Evolutionary conservation across 2,888 invertebrate species (phyloP).

Genomic region (Eupeodes latifasciatus): DNA sequence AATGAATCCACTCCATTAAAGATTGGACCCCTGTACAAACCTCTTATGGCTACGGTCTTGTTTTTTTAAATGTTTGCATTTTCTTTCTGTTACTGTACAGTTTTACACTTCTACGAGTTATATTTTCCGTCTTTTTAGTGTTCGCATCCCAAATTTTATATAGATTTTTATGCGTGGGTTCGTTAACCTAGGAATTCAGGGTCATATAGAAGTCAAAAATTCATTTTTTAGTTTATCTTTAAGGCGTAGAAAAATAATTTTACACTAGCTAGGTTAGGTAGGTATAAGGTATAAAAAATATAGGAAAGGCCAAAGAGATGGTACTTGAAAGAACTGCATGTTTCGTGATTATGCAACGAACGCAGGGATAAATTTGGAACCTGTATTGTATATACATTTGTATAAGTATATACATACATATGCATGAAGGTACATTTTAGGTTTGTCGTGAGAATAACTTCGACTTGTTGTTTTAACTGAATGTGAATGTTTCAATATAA

Average conservation of each 20-base stretch:
- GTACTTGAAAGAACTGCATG: conserved; percentile 58
- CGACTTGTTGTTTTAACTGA: background rate
- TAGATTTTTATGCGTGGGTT: conserved; percentile 78
- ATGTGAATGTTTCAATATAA: too few species aligned
- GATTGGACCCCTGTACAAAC: background rate
- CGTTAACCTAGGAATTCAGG: conserved; percentile 79
- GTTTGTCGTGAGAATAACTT: conserved; percentile 44
- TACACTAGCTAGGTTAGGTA: background rate
- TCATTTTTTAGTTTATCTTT: conserved; percentile 49
- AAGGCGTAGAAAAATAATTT: conserved; percentile 7
- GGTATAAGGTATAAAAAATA: background rate
- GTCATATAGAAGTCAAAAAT: conserved; percentile 79
- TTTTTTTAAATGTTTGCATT: conserved; percentile 51
- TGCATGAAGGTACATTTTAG: background rate
- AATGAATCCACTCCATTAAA: too few species aligned
- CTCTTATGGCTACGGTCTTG: background rate
- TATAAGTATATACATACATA: too few species aligned
- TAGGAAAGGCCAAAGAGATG: conserved; percentile 16
- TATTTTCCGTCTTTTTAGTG: conserved; percentile 35
- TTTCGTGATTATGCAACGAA: conserved; percentile 18
- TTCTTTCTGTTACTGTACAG: conserved; percentile 32
- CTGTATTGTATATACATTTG: conserved; percentile 9
- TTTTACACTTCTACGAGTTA: conserved; percentile 2
- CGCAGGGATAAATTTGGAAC: conserved; percentile 47
- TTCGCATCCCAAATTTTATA: conserved; percentile 18